Conservation (phyloP, 2,797 vertebrate genomes). For the Crocodylus rhombifer region DNA sequence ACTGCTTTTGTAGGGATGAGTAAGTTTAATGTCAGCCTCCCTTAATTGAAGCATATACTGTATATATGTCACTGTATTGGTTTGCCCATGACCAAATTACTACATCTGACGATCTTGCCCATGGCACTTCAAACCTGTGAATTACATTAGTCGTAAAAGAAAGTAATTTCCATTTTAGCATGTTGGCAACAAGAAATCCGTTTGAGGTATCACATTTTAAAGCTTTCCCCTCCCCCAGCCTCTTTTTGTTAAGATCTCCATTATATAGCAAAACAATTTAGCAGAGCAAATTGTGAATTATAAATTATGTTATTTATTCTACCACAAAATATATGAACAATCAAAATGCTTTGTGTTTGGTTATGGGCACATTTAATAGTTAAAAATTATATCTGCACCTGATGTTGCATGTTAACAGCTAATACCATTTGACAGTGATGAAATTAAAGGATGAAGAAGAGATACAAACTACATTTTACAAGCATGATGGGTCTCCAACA, state of each 20-base stretch:
- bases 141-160: constrained; percentile 74
- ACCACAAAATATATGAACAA: constrained; percentile 74
- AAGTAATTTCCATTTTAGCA: constrained; percentile 72
- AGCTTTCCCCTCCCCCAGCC: not conserved
- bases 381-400: constrained; percentile 87
- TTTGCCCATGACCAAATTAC: constrained; percentile 68
- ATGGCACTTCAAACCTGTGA: constrained; percentile 68
- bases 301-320: constrained; percentile 72
- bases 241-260: constrained; percentile 16
- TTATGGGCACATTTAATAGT: constrained; percentile 83
- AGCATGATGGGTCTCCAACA: constrained; percentile 95
- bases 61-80: constrained; percentile 32
- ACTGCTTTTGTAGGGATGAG: constrained; percentile 31
- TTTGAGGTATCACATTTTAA: constrained; percentile 64
- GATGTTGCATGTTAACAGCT: constrained; percentile 86
- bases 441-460: constrained; percentile 87
- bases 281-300: constrained; percentile 64
- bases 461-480: constrained; percentile 89
- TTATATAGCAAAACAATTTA: constrained; percentile 51
- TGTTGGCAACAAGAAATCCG: constrained; percentile 59
- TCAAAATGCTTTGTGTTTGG: constrained; percentile 82
- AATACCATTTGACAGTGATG: constrained; percentile 86
- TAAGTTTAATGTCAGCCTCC: constrained; percentile 54
- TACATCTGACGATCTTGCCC: constrained; percentile 66
- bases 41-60: constrained; percentile 38